Percentiles rank a stretch among this genome's conserved stretches.
Evolutionary conservation across 2,888 invertebrate species (phyloP).

Genomic region (Antheraea assamensis): DNA sequence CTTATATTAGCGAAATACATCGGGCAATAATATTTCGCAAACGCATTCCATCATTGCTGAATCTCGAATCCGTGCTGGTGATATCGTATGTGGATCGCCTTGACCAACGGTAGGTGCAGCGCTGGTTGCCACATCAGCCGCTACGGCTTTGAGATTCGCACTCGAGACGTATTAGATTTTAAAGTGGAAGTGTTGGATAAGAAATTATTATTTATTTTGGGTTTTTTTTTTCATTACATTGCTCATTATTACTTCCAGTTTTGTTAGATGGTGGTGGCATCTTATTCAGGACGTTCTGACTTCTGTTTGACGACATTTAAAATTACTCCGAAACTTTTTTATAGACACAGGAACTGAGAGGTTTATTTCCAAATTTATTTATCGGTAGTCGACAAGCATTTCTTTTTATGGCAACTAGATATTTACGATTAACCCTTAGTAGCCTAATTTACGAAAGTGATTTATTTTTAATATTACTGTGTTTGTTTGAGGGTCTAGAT

Average conservation of each 20-base stretch:
- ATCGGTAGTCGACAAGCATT: neutral
- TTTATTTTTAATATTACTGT: no score
- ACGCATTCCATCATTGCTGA: neutral
- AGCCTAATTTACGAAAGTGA: no score
- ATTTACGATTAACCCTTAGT: no score
- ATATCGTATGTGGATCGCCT: constrained; percentile 31
- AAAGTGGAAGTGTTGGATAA: constrained; percentile 6
- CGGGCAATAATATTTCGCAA: constrained; percentile 22
- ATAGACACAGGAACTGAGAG: neutral
- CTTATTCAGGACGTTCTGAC: neutral
- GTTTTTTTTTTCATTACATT: no score
- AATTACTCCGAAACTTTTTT: neutral
- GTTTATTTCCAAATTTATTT: neutral
- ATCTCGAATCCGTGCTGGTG: constrained; percentile 24
- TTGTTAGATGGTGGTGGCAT: neutral
- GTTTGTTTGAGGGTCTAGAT: no score
- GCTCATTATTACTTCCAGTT: neutral
- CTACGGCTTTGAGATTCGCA: neutral
- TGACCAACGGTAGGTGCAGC: constrained; percentile 28
- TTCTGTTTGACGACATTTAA: neutral
- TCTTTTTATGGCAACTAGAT: neutral
- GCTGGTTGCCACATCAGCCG: constrained; percentile 5
- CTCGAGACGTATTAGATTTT: neutral
- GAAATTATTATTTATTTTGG: neutral
- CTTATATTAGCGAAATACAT: constrained; percentile 2